Evolutionary conservation across 2,888 invertebrate species (phyloP).

Genomic region (Ochropleura plecta): DNA sequence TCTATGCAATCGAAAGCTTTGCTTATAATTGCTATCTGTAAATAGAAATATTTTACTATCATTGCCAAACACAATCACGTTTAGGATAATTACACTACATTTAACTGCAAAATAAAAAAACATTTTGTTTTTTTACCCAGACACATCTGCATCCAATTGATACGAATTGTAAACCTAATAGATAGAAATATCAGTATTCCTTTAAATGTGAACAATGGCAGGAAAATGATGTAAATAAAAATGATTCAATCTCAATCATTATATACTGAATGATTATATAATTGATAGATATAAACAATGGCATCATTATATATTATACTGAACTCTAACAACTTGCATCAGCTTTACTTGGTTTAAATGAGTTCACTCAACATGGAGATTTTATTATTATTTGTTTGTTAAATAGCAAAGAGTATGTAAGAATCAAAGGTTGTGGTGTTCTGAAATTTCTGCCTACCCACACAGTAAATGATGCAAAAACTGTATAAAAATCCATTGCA

Average conservation of each 20-base stretch:
- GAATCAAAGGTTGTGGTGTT: background rate
- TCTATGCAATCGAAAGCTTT: conserved; percentile 7
- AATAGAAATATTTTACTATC: background rate
- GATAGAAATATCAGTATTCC: conserved; percentile 19
- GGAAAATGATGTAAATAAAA: conserved; percentile 15
- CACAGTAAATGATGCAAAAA: background rate
- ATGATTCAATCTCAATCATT: conserved; percentile 23
- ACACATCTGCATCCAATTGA: background rate
- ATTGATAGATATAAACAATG: conserved; percentile 20
- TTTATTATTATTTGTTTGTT: background rate
- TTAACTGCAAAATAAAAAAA: background rate
- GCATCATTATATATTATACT: conserved; percentile 16
- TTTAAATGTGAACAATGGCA: conserved; percentile 30
- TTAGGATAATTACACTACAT: background rate
- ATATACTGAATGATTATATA: background rate
- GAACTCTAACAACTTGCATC: too few relatives aligned
- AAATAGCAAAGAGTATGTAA: background rate
- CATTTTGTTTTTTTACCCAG: background rate
- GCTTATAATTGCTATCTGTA: background rate
- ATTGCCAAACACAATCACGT: background rate
- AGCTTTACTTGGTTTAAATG: background rate
- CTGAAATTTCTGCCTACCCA: background rate
- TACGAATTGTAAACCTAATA: conserved; percentile 6
- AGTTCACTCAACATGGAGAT: background rate
- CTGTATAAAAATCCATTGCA: background rate